Percentiles rank a stretch among this genome's conserved stretches.
Evolutionary conservation across 2,113 vertebrate genomes (phyloP).

Genomic region (Crypturellus undulatus): DNA sequence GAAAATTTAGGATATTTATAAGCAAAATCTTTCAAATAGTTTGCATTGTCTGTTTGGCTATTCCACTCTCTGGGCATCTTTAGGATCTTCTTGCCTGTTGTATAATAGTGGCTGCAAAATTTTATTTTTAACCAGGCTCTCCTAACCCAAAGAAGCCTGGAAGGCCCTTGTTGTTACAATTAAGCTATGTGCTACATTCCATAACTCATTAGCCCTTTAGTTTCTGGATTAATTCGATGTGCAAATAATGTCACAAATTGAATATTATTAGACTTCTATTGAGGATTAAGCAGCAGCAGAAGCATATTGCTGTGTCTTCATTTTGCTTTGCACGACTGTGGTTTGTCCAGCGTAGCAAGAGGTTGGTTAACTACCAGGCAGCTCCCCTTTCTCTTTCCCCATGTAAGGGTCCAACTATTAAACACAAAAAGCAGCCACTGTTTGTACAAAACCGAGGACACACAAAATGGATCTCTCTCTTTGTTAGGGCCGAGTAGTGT

Average conservation of each 20-base stretch:
- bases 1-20: background rate
- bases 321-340: background rate
- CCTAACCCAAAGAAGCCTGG: background rate
- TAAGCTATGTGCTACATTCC: slow-evolving; percentile 51
- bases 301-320: slow-evolving; percentile 46
- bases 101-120: background rate
- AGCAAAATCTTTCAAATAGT: background rate
- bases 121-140: slow-evolving; percentile 19
- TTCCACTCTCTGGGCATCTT: background rate
- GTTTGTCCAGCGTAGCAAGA: background rate
- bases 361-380: background rate
- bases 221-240: slow-evolving; percentile 63
- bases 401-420: background rate
- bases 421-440: background rate
- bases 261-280: slow-evolving; percentile 62
- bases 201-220: slow-evolving; percentile 59
- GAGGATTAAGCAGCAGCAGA: slow-evolving; percentile 57
- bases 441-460: background rate
- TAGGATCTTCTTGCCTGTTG: background rate
- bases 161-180: slow-evolving; percentile 51
- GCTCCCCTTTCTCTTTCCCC: background rate
- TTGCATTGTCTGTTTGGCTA: background rate
- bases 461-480: rapidly evolving
- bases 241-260: slow-evolving; percentile 71
- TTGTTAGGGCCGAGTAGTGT: rapidly evolving